Conservation (phyloP, 92 coral and sea anemone genomes). For the Montipora capitata region DNA sequence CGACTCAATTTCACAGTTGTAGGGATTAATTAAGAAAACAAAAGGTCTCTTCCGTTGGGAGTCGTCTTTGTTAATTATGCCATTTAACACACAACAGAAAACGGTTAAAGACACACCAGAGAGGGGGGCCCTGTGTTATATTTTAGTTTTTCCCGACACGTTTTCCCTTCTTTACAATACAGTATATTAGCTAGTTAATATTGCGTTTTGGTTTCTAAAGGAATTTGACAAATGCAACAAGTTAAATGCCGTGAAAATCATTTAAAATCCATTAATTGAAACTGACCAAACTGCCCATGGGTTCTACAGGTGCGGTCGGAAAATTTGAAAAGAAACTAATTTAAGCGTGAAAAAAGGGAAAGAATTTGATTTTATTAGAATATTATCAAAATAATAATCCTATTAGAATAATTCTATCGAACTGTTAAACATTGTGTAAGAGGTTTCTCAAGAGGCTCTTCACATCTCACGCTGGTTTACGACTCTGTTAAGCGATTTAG, state of each 20-base stretch:
- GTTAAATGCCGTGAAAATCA: conserved; percentile 1
- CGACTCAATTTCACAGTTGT: conserved; percentile 33
- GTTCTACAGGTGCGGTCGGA: conserved; percentile 17
- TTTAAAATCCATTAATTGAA: neutral
- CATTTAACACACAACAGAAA: conserved; percentile 25
- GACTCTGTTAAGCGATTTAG: conserved; percentile 30
- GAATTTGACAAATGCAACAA: conserved; percentile 32
- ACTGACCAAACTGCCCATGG: neutral
- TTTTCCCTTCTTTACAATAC: neutral
- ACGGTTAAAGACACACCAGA: neutral
- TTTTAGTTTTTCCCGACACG: conserved; percentile 29
- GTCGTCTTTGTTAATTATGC: conserved; percentile 31
- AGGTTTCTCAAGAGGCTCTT: conserved; percentile 28
- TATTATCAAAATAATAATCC: neutral
- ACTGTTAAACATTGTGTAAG: conserved; percentile 23
- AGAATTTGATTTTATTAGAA: neutral
- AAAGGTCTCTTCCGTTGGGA: conserved; percentile 36
- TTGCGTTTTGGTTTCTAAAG: conserved; percentile 6
- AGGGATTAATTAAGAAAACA: conserved; percentile 43
- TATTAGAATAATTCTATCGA: neutral
- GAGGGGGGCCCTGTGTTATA: conserved; percentile 16
- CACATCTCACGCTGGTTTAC: conserved; percentile 12
- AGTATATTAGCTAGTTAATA: conserved; percentile 22
- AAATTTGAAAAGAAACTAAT: neutral
- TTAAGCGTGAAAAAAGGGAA: neutral